phyloP scores from a whole-genome alignment of 2,113 vertebrate species.

The Thryonomys swinderianus region DNA sequence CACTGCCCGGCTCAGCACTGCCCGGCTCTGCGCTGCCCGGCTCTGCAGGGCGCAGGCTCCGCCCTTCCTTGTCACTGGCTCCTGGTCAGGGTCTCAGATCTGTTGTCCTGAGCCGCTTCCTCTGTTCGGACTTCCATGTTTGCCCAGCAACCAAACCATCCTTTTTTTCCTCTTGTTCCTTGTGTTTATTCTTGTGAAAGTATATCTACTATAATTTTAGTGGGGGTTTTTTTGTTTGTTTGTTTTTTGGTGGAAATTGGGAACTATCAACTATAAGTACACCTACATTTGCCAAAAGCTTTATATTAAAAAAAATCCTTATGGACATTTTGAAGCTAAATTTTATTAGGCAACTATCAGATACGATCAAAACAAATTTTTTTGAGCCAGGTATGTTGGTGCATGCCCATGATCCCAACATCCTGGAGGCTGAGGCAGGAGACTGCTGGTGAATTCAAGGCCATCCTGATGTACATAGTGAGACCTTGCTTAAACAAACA shows the following conservation, averaged over 20 bases:
- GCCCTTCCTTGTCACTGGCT: background rate
- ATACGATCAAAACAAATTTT: background rate
- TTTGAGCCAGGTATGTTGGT: background rate
- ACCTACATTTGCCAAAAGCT: background rate
- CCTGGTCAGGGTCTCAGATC: background rate
- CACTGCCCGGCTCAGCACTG: background rate
- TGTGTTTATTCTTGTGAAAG: background rate
- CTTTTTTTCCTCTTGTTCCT: background rate
- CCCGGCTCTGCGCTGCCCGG: background rate
- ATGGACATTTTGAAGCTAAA: background rate
- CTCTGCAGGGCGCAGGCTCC: background rate
- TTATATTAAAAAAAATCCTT: background rate
- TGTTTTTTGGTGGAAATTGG: background rate
- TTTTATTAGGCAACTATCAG: conserved; percentile 1
- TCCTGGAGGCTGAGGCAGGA: background rate
- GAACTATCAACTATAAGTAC: background rate
- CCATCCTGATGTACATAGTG: background rate
- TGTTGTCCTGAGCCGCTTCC: background rate
- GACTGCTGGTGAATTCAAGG: background rate
- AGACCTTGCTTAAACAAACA: background rate
- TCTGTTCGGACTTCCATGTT: background rate
- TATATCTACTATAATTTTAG: background rate
- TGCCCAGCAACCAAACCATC: background rate
- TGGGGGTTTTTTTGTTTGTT: background rate
- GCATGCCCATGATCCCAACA: background rate